Conservation (phyloP, 2,113 vertebrate genomes). For the Pomatostomus ruficeps region DNA sequence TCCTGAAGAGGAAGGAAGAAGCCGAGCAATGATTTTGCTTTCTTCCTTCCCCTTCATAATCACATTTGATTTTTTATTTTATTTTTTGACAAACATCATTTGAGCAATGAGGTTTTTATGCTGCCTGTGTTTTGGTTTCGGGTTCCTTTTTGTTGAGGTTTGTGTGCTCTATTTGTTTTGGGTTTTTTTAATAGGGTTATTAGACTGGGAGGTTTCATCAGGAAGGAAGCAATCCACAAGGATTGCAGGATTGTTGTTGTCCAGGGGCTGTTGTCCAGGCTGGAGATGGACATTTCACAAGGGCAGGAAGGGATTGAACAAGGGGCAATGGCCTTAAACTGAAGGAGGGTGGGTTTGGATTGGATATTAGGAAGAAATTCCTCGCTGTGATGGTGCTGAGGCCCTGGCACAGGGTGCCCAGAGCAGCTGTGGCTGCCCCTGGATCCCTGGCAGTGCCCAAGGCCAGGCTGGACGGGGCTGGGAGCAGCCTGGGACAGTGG, state of each 20-base stretch:
- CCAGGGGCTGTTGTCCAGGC: neutral
- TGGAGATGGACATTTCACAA: neutral
- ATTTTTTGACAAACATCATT: neutral
- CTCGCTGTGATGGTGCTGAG: accelerated
- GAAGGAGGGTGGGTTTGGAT: neutral
- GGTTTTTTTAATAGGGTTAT: neutral
- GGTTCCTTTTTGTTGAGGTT: neutral
- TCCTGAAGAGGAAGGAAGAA: neutral
- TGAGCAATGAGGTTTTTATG: neutral
- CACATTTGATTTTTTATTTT: neutral
- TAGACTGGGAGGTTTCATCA: neutral
- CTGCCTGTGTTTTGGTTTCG: neutral
- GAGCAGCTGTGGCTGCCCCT: neutral
- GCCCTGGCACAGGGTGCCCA: neutral
- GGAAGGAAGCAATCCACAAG: neutral
- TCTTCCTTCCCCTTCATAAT: neutral
- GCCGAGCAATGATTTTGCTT: neutral
- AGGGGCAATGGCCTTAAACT: neutral
- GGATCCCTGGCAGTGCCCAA: neutral
- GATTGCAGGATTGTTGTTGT: neutral
- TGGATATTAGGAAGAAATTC: neutral
- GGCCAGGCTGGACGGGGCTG: neutral
- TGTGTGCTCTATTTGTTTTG: neutral
- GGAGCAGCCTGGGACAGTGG: neutral
- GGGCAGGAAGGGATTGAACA: neutral